Evolutionary conservation across 2,797 vertebrate genomes (phyloP).

Genomic region (Coregonus ussuriensis): DNA sequence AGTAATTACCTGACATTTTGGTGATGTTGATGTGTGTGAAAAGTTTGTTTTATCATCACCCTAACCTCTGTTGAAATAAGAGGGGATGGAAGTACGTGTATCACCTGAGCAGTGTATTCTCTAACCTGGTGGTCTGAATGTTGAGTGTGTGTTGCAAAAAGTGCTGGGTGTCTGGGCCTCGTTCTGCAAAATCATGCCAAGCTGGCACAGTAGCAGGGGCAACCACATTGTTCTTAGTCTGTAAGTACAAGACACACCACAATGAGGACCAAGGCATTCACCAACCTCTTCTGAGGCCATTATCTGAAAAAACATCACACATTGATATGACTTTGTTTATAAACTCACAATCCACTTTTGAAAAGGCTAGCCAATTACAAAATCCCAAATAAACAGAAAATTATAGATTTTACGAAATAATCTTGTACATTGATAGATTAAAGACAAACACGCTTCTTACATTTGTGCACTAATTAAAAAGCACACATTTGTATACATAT

Average conservation of each 20-base stretch:
- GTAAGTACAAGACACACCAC: conserved; percentile 26
- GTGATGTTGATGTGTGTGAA: background rate
- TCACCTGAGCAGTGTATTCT: background rate
- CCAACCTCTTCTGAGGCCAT: conserved; percentile 13
- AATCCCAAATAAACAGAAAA: too few species aligned
- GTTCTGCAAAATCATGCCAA: conserved; percentile 57
- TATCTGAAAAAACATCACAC: conserved; percentile 11
- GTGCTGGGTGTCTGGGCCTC: conserved; percentile 49
- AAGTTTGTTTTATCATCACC: background rate
- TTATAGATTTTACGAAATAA: background rate
- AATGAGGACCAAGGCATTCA: conserved; percentile 19
- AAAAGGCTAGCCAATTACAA: too few species aligned
- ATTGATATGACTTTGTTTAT: background rate
- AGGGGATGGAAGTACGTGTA: background rate
- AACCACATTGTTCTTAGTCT: conserved; percentile 63
- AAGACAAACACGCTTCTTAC: background rate
- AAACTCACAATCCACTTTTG: background rate
- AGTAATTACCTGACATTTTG: too few species aligned
- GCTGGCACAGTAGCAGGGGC: conserved; percentile 58
- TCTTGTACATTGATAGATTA: background rate
- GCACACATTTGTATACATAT: too few species aligned
- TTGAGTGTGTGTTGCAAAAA: background rate
- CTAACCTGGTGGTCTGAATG: conserved; percentile 71
- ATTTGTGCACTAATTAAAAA: too few species aligned
- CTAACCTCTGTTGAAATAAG: background rate